phyloP scores from a whole-genome alignment of 2,888 invertebrate species.

The Epiblema foenella region DNA sequence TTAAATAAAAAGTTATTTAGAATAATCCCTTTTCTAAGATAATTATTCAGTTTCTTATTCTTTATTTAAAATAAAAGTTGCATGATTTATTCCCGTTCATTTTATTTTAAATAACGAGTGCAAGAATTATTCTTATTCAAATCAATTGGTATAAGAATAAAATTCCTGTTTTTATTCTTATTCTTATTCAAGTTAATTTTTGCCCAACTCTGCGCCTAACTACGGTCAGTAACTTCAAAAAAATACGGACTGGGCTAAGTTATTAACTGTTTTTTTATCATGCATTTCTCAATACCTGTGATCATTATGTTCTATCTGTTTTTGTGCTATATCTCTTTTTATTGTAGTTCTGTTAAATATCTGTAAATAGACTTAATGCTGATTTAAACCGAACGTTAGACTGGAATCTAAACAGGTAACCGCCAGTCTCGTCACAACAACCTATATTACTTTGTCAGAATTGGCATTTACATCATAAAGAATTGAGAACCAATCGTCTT shows the following conservation, averaged over 20 bases:
- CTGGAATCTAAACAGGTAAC: neutral
- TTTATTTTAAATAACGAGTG: too few relatives aligned
- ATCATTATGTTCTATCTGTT: neutral
- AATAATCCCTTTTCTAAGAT: too few relatives aligned
- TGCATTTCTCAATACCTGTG: neutral
- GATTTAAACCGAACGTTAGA: neutral
- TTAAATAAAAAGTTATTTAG: too few relatives aligned
- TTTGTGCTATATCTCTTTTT: neutral
- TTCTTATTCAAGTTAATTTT: too few relatives aligned
- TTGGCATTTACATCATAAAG: neutral
- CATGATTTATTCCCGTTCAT: too few relatives aligned
- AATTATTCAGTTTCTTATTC: too few relatives aligned
- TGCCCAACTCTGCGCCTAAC: neutral
- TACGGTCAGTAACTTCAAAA: neutral
- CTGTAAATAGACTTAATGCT: neutral
- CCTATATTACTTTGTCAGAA: slow-evolving; percentile 2
- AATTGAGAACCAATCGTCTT: neutral
- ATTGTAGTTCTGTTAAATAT: neutral
- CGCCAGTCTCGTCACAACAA: neutral
- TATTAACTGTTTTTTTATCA: neutral
- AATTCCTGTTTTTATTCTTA: too few relatives aligned
- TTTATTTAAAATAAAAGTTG: too few relatives aligned
- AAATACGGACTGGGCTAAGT: neutral
- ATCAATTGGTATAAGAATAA: too few relatives aligned
- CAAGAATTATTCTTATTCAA: too few relatives aligned